Conservation (phyloP, 1,140 invertebrate genomes). For the Scaptomyza graminum region DNA sequence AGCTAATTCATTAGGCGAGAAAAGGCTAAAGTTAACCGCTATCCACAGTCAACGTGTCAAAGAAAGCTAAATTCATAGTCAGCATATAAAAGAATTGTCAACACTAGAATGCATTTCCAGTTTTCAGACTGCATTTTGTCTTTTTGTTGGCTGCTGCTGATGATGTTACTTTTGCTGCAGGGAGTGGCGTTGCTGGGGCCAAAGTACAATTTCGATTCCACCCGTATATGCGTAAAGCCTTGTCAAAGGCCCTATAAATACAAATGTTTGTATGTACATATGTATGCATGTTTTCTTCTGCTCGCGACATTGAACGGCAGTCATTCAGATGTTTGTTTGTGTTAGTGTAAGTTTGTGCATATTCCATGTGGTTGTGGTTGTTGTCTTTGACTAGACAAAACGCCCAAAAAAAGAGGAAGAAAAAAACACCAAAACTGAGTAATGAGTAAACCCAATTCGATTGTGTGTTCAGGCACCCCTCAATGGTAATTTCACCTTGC, state of each 20-base stretch:
- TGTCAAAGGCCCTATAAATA: conserved; percentile 38
- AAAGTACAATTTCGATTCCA: conserved; percentile 66
- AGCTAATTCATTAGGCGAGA: background rate
- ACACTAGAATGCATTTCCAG: conserved; percentile 33
- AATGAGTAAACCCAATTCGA: conserved; percentile 41
- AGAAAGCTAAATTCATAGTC: background rate
- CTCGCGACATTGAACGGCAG: conserved; percentile 32
- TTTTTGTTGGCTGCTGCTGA: conserved; percentile 42
- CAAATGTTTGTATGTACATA: background rate
- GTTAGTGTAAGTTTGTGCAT: background rate
- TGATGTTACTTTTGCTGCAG: conserved; percentile 20
- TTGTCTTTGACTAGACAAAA: conserved; percentile 25
- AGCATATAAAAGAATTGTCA: background rate
- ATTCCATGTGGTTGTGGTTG: conserved; percentile 9
- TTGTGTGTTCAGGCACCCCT: conserved; percentile 2
- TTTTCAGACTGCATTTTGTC: conserved; percentile 38
- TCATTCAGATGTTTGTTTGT: conserved; percentile 15
- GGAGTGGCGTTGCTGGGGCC: conserved; percentile 56
- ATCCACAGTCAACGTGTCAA: background rate
- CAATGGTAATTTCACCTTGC: conserved; percentile 74
- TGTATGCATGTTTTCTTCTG: conserved; percentile 16
- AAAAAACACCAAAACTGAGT: conserved; percentile 4
- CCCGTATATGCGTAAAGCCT: conserved; percentile 33
- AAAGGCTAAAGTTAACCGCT: background rate
- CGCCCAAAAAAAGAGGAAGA: conserved; percentile 21